Base-by-base conservation (phyloP, 2,113 vertebrate genomes). In the Carassius carassius region DNA sequence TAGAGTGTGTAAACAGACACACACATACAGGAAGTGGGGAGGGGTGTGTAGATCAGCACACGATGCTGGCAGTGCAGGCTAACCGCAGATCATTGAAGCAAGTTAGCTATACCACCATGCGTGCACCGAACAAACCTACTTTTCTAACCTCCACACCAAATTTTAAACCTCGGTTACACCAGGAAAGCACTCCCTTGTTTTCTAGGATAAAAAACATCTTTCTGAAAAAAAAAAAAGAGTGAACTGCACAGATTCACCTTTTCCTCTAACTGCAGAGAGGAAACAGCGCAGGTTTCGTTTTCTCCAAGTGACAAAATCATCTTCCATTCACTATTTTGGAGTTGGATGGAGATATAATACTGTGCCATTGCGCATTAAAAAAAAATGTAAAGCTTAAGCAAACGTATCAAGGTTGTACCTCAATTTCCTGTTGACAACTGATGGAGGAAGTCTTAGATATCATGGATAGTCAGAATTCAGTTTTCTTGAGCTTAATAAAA, bases 1-100 rank as follows among this genome's bases (percentile, higher is more conserved):
- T 88, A 83, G 23, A 90, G 62, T 90, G 87, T 79, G 91, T 58
- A 73, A 60, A 88, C 73, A 78, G 29, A 76, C 75, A 83, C 73
- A 23, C 51, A 58, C 19, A 91, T 82, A 92, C 85, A 96, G 96
- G 96, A 97, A 96, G 96, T 95, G 96, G 93, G 90, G 92, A 91
- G 94, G 96, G 96, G 96, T 95, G 96, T 95, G 94, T 95, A 93
- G 80, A 91, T 83, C 87, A 87, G 75, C 84, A 86, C 87, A 93
- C 92, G 23, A 81, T 78, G 81, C 78, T 87, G 86, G 80, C 94
- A 93, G 92, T 92, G 93, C 94, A 92, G 91, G 93, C 92, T 94
- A 89, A 91, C 90, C 82, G 88, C 90, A 93, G 91, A 89, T 88
- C 86, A 88, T 83, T 79, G 32, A 86, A 76, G 81, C 60, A 25